phyloP scores from a whole-genome alignment of 1,140 invertebrate genomes.

The Drosophila nigromelanica region DNA sequence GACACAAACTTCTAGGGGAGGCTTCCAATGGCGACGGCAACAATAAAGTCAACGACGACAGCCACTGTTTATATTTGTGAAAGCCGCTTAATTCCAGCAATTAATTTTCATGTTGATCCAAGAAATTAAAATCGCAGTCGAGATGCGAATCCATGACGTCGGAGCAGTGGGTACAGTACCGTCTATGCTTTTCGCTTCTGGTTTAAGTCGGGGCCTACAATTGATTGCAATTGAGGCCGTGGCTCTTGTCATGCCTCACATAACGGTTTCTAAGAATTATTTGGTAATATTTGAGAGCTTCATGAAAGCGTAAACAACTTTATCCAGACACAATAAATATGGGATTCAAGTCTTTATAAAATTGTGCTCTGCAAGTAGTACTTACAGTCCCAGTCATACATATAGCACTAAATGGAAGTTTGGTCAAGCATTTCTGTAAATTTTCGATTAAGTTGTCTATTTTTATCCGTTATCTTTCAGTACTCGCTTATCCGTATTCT shows the following conservation, averaged over 20 bases:
- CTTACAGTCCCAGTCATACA: too few species aligned
- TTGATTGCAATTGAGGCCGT: conserved; percentile 5
- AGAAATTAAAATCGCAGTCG: conserved; percentile 77
- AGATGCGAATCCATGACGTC: conserved; percentile 43
- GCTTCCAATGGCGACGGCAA: neutral
- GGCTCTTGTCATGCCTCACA: neutral
- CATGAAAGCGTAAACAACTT: neutral
- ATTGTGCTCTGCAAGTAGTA: too few species aligned
- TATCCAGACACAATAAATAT: conserved; percentile 2
- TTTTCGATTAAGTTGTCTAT: too few species aligned
- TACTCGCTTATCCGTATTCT: too few species aligned
- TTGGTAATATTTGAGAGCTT: conserved; percentile 11
- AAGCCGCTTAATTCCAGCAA: conserved; percentile 77
- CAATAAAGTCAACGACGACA: neutral
- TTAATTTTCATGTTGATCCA: conserved; percentile 82
- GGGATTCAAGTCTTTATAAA: neutral
- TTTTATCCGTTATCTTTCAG: too few species aligned
- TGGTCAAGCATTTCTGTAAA: too few species aligned
- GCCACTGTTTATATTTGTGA: conserved; percentile 64
- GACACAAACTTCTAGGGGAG: neutral
- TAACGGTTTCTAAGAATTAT: conserved; percentile 11
- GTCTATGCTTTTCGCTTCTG: neutral
- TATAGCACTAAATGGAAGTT: too few species aligned
- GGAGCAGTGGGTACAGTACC: neutral
- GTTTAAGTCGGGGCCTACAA: neutral